Evolutionary conservation across 2,113 vertebrate genomes (phyloP).

Genomic region (Hemibagrus wyckioides): DNA sequence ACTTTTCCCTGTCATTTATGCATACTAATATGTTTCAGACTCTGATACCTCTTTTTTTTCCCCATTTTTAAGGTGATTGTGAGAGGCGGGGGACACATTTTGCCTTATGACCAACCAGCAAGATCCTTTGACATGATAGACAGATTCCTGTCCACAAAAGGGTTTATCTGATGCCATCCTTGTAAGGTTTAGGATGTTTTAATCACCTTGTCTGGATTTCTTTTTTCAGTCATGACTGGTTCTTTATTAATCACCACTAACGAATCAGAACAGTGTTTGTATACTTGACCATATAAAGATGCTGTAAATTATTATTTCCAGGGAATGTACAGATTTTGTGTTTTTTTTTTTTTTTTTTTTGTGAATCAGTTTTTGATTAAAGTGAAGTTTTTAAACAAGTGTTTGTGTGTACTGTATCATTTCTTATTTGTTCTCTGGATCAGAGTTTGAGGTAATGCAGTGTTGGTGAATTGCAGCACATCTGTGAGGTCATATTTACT

Average conservation of each 20-base stretch:
- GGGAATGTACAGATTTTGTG: conserved; percentile 9
- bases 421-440: background rate
- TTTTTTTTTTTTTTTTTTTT: background rate
- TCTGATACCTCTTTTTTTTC: background rate
- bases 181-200: background rate
- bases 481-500: background rate
- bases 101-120: conserved; percentile 81
- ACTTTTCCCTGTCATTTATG: background rate
- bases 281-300: background rate
- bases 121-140: conserved; percentile 84
- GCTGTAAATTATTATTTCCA: background rate
- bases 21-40: background rate
- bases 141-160: conserved; percentile 79
- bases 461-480: background rate
- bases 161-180: conserved; percentile 53
- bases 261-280: background rate
- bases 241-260: background rate
- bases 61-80: conserved; percentile 74
- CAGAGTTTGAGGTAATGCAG: background rate
- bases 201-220: background rate
- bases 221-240: background rate
- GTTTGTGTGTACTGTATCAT: background rate
- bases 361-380: conserved; percentile 16
- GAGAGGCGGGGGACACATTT: conserved; percentile 81
- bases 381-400: conserved; percentile 2